phyloP scores from a whole-genome alignment of 1,140 invertebrate species.

The Calycopis cecrops region DNA sequence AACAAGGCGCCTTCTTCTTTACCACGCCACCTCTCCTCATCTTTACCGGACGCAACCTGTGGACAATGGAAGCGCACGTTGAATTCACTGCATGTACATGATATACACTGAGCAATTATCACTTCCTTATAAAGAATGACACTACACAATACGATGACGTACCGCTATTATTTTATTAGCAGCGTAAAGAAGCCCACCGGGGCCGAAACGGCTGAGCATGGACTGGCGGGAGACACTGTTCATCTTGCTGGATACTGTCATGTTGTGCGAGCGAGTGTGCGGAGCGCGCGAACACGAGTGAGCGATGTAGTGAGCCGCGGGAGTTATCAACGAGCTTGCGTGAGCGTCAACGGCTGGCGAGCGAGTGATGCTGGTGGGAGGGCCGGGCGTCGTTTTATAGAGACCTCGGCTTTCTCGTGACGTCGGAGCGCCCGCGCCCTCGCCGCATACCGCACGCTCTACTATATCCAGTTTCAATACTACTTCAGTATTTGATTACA shows the following conservation, averaged over 20 bases:
- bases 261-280: slow-evolving; percentile 47
- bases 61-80: slow-evolving; percentile 60
- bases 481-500: slow-evolving; percentile 42
- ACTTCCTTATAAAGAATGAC: slow-evolving; percentile 40
- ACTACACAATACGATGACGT: slow-evolving; percentile 53
- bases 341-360: slow-evolving; percentile 51
- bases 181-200: slow-evolving; percentile 61
- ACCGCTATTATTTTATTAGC: slow-evolving; percentile 70
- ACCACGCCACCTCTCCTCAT: slow-evolving; percentile 63
- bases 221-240: slow-evolving; percentile 69
- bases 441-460: slow-evolving; percentile 31
- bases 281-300: slow-evolving; percentile 44
- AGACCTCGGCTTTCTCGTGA: slow-evolving; percentile 66
- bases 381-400: slow-evolving; percentile 57
- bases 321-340: slow-evolving; percentile 43
- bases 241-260: slow-evolving; percentile 73
- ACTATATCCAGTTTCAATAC: slow-evolving; percentile 40
- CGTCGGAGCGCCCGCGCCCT: slow-evolving; percentile 43
- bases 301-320: slow-evolving; percentile 40
- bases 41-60: slow-evolving; percentile 66
- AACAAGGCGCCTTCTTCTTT: slow-evolving; percentile 64
- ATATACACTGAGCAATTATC: slow-evolving; percentile 35
- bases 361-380: slow-evolving; percentile 60
- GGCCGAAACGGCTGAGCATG: slow-evolving; percentile 59
- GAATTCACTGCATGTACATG: slow-evolving; percentile 42